Evolutionary conservation across 1,140 invertebrate genomes (phyloP), one percentile per base, ranked within the genome.

Genomic region (Caenorhabditis tropicalis): DNA sequence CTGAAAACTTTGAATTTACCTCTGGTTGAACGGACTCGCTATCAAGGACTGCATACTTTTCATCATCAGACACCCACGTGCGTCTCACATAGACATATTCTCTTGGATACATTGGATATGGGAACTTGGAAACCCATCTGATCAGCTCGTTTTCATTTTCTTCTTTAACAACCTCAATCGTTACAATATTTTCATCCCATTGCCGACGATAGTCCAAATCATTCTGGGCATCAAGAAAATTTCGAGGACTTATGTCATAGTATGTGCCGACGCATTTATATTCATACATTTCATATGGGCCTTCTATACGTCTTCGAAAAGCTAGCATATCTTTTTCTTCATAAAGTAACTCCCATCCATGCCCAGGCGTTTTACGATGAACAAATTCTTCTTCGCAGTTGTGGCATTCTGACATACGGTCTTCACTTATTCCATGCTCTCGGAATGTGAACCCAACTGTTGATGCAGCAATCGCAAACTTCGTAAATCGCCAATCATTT

Each of bases 171-270:
- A 89, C 31, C 43, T 91, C 90, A 9, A 90, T 83, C 21, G 60
- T 85, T 19, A 87, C 82, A 51, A 90, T 82, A 80, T 90, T 91
- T 31, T 79, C 83, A 70, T 90, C 89, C 89, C 89, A 90, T 51
- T 90, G 81, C 43, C 60, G 82, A 27, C 89, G 48, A 83, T 87
- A 90, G 2, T 82, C 33, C 39, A 89, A 51, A 48, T 90, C 89
- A 51, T 89, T 87, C 82, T 89, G 79, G 29, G 84, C 85, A 70
- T 81, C 79, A n/a, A 87, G 80, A 58, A 87, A 87, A 29, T 74
- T 43, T 39, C 86, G 31, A 3, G 86, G 86, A 16, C 58, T 60
- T 43, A 87, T 87, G 58, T 87, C 86, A n/a, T 79, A 79, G 24
- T 87, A 87, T 0, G 80, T 82, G 7, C 86, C 86, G 43, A 70